Conservation (phyloP, 2,888 invertebrate species). For the Zygaena filipendulae region DNA sequence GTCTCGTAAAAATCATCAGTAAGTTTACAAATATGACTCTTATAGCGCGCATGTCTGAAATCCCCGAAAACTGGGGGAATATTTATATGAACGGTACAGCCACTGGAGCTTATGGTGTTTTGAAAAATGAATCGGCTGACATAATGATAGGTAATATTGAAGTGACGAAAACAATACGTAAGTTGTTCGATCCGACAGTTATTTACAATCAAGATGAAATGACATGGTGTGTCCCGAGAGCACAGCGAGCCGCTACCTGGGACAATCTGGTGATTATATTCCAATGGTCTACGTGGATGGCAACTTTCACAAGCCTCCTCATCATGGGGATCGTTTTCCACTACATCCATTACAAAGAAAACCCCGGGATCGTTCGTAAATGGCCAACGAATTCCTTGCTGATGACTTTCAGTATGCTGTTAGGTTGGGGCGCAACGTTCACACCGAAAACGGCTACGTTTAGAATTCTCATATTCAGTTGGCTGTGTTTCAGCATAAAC, state of each 20-base stretch:
- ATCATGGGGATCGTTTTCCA: conserved; percentile 49
- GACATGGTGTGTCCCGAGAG: conserved; percentile 56
- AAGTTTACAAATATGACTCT: conserved; percentile 57
- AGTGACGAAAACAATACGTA: conserved; percentile 47
- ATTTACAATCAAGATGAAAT: conserved; percentile 62
- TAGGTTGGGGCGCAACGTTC: conserved; percentile 55
- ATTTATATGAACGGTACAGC: conserved; percentile 41
- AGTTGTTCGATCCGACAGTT: conserved; percentile 54
- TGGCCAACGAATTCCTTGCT: conserved; percentile 58
- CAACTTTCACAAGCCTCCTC: conserved; percentile 39
- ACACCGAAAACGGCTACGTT: conserved; percentile 46
- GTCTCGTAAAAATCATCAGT: conserved; percentile 52
- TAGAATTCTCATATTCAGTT: conserved; percentile 49
- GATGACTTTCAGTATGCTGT: conserved; percentile 54
- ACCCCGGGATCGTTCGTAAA: conserved; percentile 33
- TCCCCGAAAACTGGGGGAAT: conserved; percentile 49
- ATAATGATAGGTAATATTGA: conserved; percentile 57
- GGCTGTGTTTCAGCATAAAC: conserved; percentile 60
- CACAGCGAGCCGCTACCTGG: conserved; percentile 52
- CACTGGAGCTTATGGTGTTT: conserved; percentile 39
- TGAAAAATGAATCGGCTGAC: conserved; percentile 42
- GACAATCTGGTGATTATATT: conserved; percentile 57
- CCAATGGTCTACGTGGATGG: conserved; percentile 56
- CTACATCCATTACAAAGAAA: conserved; percentile 41
- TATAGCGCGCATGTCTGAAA: conserved; percentile 39